Conservation (phyloP, 2,888 invertebrate species). For the Calliscelio sp. region DNA sequence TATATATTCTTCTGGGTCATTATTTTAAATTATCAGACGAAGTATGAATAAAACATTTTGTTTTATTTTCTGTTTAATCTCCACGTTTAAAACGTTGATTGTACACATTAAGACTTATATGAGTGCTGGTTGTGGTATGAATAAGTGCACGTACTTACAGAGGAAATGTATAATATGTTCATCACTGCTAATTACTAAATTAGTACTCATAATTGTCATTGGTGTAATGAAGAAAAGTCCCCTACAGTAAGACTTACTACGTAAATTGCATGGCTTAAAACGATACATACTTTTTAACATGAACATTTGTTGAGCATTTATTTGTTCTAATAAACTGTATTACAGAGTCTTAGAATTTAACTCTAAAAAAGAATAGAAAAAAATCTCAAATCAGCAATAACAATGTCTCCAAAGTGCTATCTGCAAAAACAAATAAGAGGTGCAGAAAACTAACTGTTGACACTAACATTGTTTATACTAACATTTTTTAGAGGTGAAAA, state of each 20-base stretch:
- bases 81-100: slow-evolving; percentile 50
- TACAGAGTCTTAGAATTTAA: too few relatives aligned
- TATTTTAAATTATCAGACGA: slow-evolving; percentile 50
- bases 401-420: too few relatives aligned
- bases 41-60: slow-evolving; percentile 52
- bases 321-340: too few relatives aligned
- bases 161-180: slow-evolving; percentile 68
- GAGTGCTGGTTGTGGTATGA: slow-evolving; percentile 14
- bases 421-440: too few relatives aligned
- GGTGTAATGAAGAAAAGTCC: slow-evolving; percentile 57
- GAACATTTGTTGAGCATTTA: too few relatives aligned
- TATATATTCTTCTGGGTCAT: slow-evolving; percentile 12
- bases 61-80: slow-evolving; percentile 49
- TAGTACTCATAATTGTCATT: slow-evolving; percentile 67
- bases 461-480: too few relatives aligned
- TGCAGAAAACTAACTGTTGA: too few relatives aligned
- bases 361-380: too few relatives aligned
- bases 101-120: slow-evolving; percentile 46
- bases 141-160: slow-evolving; percentile 51
- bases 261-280: too few relatives aligned
- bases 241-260: too few relatives aligned
- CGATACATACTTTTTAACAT: not conserved
- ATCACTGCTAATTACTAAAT: slow-evolving; percentile 70
- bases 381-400: too few relatives aligned
- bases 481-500: too few relatives aligned